Percentiles rank a stretch among this genome's conserved stretches.
Conservation (phyloP, 2,797 vertebrate species). For the Brachyrhaphis roseni region DNA sequence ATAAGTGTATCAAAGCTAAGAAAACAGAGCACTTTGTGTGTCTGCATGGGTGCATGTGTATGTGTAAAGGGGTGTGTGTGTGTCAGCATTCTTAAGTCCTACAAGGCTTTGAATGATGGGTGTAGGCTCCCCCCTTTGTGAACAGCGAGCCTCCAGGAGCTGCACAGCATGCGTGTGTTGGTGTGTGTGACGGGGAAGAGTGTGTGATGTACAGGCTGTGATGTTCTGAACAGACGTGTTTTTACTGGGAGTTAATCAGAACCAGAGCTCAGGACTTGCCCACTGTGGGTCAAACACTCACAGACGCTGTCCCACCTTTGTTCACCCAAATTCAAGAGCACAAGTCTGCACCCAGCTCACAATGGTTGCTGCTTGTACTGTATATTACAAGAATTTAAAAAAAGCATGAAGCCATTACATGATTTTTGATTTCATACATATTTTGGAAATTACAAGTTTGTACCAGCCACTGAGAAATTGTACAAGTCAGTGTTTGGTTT, state of each 20-base stretch:
- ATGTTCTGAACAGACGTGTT: constrained; percentile 76
- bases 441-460: neutral
- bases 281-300: constrained; percentile 42
- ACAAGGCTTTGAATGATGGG: constrained; percentile 72
- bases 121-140: constrained; percentile 73
- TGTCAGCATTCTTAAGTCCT: constrained; percentile 69
- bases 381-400: neutral
- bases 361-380: neutral
- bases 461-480: neutral
- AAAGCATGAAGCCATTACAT: neutral
- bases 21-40: constrained; percentile 74
- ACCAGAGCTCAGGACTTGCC: constrained; percentile 66
- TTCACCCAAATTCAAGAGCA: constrained; percentile 8
- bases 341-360: neutral
- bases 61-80: constrained; percentile 39
- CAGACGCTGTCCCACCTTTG: constrained; percentile 5
- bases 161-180: constrained; percentile 44
- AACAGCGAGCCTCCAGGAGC: constrained; percentile 72
- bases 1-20: constrained; percentile 83
- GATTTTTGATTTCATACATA: no score
- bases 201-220: constrained; percentile 74
- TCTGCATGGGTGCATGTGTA: constrained; percentile 24
- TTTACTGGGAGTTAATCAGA: constrained; percentile 77
- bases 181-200: constrained; percentile 29
- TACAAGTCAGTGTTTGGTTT: neutral